Conservation (phyloP, 1,140 invertebrate genomes). For the Leptestheria dahalacensis region DNA sequence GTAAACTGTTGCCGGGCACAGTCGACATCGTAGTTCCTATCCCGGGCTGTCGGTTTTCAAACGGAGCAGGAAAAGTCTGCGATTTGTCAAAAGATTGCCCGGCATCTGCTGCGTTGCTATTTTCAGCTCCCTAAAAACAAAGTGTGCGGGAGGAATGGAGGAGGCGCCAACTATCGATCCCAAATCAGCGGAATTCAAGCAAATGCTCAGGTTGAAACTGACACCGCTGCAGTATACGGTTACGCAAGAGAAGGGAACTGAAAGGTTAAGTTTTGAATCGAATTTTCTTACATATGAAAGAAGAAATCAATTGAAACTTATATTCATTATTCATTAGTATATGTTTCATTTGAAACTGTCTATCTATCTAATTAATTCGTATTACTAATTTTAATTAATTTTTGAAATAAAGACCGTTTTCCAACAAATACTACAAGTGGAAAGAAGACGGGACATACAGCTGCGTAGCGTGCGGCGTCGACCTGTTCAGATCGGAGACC, state of each 20-base stretch:
- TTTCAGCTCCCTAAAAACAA: too few species aligned
- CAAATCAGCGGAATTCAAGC: conserved; percentile 5
- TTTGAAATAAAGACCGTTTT: conserved; percentile 36
- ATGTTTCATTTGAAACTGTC: background rate
- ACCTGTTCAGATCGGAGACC: conserved; percentile 76
- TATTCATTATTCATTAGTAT: background rate
- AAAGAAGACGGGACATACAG: conserved; percentile 77
- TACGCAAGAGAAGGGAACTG: conserved; percentile 89
- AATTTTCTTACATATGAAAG: too few species aligned
- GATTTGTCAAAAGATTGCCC: too few species aligned
- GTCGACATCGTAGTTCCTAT: too few species aligned
- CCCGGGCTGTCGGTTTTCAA: too few species aligned
- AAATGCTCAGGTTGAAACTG: conserved; percentile 27
- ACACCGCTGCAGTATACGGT: conserved; percentile 86
- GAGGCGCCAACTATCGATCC: background rate
- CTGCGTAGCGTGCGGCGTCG: conserved; percentile 81
- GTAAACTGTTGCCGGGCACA: too few species aligned
- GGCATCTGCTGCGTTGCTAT: too few species aligned
- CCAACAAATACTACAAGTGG: conserved; percentile 78
- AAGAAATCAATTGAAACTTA: background rate
- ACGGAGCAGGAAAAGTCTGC: too few species aligned
- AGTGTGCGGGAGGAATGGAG: too few species aligned
- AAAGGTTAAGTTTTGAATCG: conserved; percentile 47
- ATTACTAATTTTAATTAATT: background rate
- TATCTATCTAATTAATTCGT: background rate